Evolutionary conservation across 2,888 invertebrate genomes (phyloP).

Genomic region (Danaus chrysippus): DNA sequence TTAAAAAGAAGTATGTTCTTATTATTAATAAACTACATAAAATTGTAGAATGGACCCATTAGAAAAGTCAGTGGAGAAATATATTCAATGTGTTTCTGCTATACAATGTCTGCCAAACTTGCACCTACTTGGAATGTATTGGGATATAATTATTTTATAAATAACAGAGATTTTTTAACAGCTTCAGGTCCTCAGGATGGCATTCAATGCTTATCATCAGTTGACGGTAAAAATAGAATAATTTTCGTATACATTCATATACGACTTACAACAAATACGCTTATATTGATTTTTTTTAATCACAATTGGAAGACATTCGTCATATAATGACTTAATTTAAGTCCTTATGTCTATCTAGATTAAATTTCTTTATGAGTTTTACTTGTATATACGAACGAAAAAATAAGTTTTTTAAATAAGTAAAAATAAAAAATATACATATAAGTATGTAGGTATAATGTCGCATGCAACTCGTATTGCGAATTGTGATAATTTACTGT

Average conservation of each 20-base stretch:
- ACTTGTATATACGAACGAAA: too few relatives aligned
- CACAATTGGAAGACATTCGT: too few relatives aligned
- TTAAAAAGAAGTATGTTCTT: too few relatives aligned
- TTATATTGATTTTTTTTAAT: neutral
- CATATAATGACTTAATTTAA: too few relatives aligned
- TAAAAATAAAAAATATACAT: too few relatives aligned
- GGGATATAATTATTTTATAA: conserved; percentile 55
- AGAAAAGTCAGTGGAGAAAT: conserved; percentile 47
- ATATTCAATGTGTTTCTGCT: conserved; percentile 60
- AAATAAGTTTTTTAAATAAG: too few relatives aligned
- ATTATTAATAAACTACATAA: too few relatives aligned
- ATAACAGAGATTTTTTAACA: conserved; percentile 63
- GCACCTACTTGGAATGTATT: conserved; percentile 65
- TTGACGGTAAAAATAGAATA: conserved; percentile 42
- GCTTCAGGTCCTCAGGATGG: conserved; percentile 54
- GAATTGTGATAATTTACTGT: too few relatives aligned
- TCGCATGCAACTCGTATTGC: too few relatives aligned
- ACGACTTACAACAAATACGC: neutral
- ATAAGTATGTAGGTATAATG: too few relatives aligned
- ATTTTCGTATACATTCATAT: conserved; percentile 1
- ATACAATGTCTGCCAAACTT: conserved; percentile 64
- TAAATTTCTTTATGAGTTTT: too few relatives aligned
- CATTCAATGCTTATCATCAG: conserved; percentile 45
- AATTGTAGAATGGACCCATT: conserved; percentile 54
- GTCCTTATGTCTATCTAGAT: too few relatives aligned